Evolutionary conservation across 2,888 invertebrate genomes (phyloP).

Genomic region (Enchytraeus crypticus): DNA sequence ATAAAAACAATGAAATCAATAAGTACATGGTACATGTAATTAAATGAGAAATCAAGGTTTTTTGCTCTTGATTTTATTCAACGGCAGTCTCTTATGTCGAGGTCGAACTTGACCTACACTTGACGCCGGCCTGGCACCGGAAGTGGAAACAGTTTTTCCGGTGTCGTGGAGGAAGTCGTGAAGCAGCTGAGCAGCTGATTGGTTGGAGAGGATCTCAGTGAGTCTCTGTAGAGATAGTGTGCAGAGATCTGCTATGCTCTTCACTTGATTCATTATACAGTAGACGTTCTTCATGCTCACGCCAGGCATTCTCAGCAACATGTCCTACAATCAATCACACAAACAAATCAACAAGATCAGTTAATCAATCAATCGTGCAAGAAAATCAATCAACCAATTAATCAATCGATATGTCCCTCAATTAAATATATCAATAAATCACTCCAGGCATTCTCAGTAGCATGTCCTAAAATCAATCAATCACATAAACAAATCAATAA

Average conservation of each 20-base stretch:
- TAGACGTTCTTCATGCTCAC: slow-evolving; percentile 76
- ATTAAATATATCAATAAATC: too few species aligned
- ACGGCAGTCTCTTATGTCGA: slow-evolving; percentile 54
- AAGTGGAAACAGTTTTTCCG: slow-evolving; percentile 90
- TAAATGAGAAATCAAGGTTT: too few species aligned
- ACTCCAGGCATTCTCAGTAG: slow-evolving; percentile 80
- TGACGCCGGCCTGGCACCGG: slow-evolving; percentile 93
- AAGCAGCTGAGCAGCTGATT: slow-evolving; percentile 42
- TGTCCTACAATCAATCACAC: slow-evolving; percentile 52
- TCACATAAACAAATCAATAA: neutral
- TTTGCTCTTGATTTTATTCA: too few species aligned
- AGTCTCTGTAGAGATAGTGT: slow-evolving; percentile 59
- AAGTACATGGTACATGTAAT: too few species aligned
- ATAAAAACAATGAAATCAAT: too few species aligned
- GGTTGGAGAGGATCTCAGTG: slow-evolving; percentile 60
- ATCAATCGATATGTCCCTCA: neutral
- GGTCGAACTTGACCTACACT: slow-evolving; percentile 94
- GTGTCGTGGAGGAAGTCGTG: slow-evolving; percentile 56
- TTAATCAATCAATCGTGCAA: neutral
- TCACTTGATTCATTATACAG: slow-evolving; percentile 64
- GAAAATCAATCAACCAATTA: neutral
- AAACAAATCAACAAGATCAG: neutral
- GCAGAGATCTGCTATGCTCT: slow-evolving; percentile 56
- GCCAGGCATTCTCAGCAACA: slow-evolving; percentile 78
- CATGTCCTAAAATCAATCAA: slow-evolving; percentile 55